Base-by-base conservation (phyloP, 2,113 vertebrate genomes). In the Tragelaphus strepsiceros region DNA sequence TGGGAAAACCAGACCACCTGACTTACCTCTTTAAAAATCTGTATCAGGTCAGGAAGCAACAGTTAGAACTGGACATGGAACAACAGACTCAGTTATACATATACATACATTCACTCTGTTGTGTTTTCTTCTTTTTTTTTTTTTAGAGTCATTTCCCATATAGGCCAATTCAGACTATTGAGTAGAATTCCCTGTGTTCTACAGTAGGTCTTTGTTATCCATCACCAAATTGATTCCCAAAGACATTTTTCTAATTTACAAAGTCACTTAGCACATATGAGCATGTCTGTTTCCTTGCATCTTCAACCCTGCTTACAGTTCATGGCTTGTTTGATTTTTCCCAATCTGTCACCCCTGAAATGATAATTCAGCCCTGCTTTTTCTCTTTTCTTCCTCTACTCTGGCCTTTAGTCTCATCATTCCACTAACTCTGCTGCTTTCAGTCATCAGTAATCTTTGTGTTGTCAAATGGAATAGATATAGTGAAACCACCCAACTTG, bases 401-500 rank as follows among this genome's bases (percentile, higher is more conserved):
- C 35, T 2, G 32, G 12, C 26, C 92, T 74, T 87, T 35, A 19
- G 5, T 58, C 26, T 93, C 74, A 21, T 26, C 32, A 24, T 16
- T 30, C 53, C 35, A 90, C 24, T 81, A 56, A 78, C 13, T 26
- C 9, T 26, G 24, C 59, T 39, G 19, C 80, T 81, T 93, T 56
- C 17, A 22, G 53, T n/a, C 35, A 16, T 61, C 30, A 28, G 7
- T 61, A 59, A 67, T 43, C 16, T 94, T 28, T 30, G 15, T 54
- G 51, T 22, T 35, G n/a, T 59, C 67, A 59, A 30, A 59, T 30
- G 0, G 0, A 77, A 84, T 4, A 32, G 35, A 24, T 28, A 21
- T 0, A 10, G 2, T 5, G 53, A 19, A n/a, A 11, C 2, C 24
- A n/a, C 24, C 35, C 64, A 81, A 5, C 30, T 39, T 24, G 1